These are phyloP conservation scores for Salvelinus alpinus DNA, from an alignment of 2,113 vertebrate genomes.

Conservation along the genomic window DNA sequence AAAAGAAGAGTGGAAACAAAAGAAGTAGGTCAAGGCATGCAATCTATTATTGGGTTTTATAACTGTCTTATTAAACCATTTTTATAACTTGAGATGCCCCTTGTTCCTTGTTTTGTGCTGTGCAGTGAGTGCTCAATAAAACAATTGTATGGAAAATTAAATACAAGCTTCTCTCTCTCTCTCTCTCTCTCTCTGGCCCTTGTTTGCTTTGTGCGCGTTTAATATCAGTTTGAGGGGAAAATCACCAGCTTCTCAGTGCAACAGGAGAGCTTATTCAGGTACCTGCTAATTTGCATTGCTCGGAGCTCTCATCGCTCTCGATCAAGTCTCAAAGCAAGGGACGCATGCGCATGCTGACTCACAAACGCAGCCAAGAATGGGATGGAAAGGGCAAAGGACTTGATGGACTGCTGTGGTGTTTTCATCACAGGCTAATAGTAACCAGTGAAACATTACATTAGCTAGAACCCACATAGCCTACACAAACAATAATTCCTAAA, in stretches of 20 bases:
- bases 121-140: slow-evolving; percentile 25
- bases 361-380: neutral
- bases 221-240: slow-evolving; percentile 88
- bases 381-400: neutral
- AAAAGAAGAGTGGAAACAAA: neutral
- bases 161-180: slow-evolving; percentile 36
- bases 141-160: slow-evolving; percentile 53
- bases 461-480: no score
- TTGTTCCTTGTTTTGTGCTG: slow-evolving; percentile 41
- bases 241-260: slow-evolving; percentile 83
- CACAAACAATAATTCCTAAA: no score
- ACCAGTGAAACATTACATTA: neutral
- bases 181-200: slow-evolving; percentile 68
- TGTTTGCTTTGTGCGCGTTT: slow-evolving; percentile 74
- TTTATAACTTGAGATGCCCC: slow-evolving; percentile 17
- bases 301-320: neutral
- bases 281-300: slow-evolving; percentile 14
- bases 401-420: neutral
- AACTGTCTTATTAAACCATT: slow-evolving; percentile 4
- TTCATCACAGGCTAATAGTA: neutral
- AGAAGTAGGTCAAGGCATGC: slow-evolving; percentile 49
- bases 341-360: slow-evolving; percentile 9
- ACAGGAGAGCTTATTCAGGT: slow-evolving; percentile 62
- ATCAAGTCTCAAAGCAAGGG: neutral
- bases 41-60: neutral